Evolutionary conservation across 2,797 vertebrate genomes (phyloP), one percentile per base, ranked within the genome.

Genomic region (Remorina albescens): DNA sequence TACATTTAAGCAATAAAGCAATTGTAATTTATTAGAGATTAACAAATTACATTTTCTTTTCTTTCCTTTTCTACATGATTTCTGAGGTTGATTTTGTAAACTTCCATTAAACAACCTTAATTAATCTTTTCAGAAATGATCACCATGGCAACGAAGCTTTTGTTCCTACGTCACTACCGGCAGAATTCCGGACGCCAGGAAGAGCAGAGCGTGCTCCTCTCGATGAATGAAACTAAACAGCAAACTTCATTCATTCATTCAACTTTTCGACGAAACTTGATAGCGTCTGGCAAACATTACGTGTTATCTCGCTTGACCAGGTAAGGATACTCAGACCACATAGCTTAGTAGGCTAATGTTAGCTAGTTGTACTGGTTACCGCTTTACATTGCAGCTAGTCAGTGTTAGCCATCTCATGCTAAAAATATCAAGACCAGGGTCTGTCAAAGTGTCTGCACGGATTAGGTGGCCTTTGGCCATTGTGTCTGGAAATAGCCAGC

Each of bases 131-230:
- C 56, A 60, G 30, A 9, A 9, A 8, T 42, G 6, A 81, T 87
- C 71, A 54, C 81, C 72, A 84, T 86, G 80, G 85, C 69, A 88
- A 91, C 86, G 54, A 71, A 56, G 76, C 60, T 70, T 67, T 64
- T 42, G 25, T 57, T 55, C 5, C 12, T 67, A 86, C 91, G 90
- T 91, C 90, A 93, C 84, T 83, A 67, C 93, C 92, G 91, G 84
- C 11, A 47, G 57, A 23, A 47, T 58, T 80, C 66, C n/a, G 79
- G 69, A 89, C 70, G 78, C 73, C 71, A 72, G 91, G 92, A 93
- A 90, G 81, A 67, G 44, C 73, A 23, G 68, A 73, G 74, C 62
- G 71, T 85, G 76, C 61, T 36, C 42, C 55, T 26, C 37, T 72
- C 68, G 68, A 75, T 89, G 84, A 91, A 91, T 91, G 90, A 87